These are phyloP conservation scores for Calliopsis andreniformis DNA, from an alignment of 1,140 invertebrate genomes.

Conservation along the genomic window DNA sequence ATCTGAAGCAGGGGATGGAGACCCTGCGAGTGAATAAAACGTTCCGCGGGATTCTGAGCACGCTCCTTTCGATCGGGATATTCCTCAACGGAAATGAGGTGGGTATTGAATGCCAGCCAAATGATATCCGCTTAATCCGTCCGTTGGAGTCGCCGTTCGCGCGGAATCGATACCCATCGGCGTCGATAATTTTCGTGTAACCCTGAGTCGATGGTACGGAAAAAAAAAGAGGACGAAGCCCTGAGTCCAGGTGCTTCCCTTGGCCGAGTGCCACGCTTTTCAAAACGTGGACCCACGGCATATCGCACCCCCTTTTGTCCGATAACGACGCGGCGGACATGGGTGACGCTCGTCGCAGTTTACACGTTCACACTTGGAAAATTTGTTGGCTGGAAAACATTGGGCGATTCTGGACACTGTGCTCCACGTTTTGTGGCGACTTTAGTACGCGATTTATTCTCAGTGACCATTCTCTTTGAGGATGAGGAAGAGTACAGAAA, in stretches of 20 bases:
- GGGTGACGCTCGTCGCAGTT: not conserved
- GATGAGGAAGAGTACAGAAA: no score
- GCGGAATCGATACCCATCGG: slow-evolving; percentile 21
- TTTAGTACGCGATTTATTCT: no score
- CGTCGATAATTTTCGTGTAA: slow-evolving; percentile 60
- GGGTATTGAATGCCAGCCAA: slow-evolving; percentile 78
- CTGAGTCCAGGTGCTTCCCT: not conserved
- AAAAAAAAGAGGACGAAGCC: not conserved
- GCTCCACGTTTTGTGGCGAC: not conserved
- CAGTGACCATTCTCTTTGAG: no score
- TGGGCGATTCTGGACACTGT: not conserved
- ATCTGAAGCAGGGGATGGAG: slow-evolving; percentile 97
- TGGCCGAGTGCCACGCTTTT: slow-evolving; percentile 41
- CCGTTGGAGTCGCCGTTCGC: slow-evolving; percentile 38
- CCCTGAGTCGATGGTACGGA: slow-evolving; percentile 4
- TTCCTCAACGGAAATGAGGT: slow-evolving; percentile 97
- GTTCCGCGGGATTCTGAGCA: slow-evolving; percentile 96
- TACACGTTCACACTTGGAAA: not conserved
- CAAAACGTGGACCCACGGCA: slow-evolving; percentile 4
- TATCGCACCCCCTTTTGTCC: not conserved
- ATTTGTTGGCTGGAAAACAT: not conserved
- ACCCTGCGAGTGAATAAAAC: slow-evolving; percentile 95
- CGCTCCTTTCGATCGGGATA: slow-evolving; percentile 96
- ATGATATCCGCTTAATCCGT: slow-evolving; percentile 78
- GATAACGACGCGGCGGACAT: not conserved